Percentiles rank a stretch among this genome's conserved stretches.
Evolutionary conservation across 2,113 vertebrate species (phyloP).

Genomic region (Prunella fulvescens): DNA sequence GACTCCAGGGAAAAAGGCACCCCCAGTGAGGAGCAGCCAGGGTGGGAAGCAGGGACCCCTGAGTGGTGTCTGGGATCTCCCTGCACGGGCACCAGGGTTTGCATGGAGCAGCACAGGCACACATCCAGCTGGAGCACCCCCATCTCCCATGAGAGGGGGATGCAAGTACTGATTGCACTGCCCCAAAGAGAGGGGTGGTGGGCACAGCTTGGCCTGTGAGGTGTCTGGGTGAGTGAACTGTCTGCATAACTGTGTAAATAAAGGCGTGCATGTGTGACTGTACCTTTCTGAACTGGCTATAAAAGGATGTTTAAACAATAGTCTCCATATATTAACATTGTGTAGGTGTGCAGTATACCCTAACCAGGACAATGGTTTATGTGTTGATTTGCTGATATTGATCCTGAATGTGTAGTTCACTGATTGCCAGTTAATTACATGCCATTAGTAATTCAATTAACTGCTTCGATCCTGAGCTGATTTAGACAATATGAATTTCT

Average conservation of each 20-base stretch:
- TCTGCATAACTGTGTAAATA: neutral
- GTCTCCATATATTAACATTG: neutral
- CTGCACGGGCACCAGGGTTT: rapidly evolving
- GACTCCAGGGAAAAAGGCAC: rapidly evolving
- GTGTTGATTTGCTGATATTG: neutral
- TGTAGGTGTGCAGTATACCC: neutral
- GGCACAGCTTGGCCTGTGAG: neutral
- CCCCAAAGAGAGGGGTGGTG: neutral
- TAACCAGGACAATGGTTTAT: neutral
- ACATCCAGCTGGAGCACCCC: rapidly evolving
- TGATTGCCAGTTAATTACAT: neutral
- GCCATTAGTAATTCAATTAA: slow-evolving; percentile 12
- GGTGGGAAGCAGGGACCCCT: neutral
- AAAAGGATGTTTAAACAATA: neutral
- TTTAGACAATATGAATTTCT: neutral
- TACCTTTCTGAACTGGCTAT: neutral
- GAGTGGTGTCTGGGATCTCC: neutral
- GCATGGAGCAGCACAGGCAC: rapidly evolving
- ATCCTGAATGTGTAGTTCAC: neutral
- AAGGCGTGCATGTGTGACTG: rapidly evolving
- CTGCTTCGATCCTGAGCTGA: neutral
- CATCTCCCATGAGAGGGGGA: neutral
- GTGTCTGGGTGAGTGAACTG: too few relatives aligned
- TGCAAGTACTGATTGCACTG: rapidly evolving
- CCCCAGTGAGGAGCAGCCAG: neutral